Evolutionary conservation across 2,797 vertebrate genomes (phyloP).

Genomic region (Sebastes reedi): DNA sequence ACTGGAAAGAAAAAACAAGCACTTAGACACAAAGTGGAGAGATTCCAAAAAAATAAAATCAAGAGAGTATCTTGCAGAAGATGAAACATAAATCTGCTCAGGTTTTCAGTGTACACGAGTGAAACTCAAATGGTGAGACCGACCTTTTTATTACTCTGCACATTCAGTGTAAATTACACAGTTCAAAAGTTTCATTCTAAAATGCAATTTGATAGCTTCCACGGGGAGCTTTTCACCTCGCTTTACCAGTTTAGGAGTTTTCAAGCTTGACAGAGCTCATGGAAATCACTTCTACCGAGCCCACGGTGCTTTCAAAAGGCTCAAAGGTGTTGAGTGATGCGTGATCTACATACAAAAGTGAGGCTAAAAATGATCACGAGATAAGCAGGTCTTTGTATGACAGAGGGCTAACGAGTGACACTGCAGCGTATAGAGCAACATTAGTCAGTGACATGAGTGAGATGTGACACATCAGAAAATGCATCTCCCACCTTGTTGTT

Average conservation of each 20-base stretch:
- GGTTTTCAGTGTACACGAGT: background rate
- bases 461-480: background rate
- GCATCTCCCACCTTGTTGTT: background rate
- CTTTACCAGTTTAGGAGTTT: background rate
- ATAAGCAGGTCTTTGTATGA: background rate
- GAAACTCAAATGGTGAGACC: background rate
- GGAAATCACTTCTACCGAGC: background rate
- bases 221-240: background rate
- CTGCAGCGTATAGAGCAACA: background rate
- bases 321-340: background rate
- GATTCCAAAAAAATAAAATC: background rate
- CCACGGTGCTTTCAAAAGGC: background rate
- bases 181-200: background rate
- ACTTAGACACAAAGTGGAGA: background rate
- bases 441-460: background rate
- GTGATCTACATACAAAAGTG: background rate
- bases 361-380: background rate
- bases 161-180: background rate
- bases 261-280: background rate
- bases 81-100: background rate
- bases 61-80: background rate
- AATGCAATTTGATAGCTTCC: background rate
- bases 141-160: background rate
- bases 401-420: background rate
- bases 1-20: background rate